phyloP scores from a whole-genome alignment of 35 echinoderm and acorn worm species.

The Lytechinus variegatus region DNA sequence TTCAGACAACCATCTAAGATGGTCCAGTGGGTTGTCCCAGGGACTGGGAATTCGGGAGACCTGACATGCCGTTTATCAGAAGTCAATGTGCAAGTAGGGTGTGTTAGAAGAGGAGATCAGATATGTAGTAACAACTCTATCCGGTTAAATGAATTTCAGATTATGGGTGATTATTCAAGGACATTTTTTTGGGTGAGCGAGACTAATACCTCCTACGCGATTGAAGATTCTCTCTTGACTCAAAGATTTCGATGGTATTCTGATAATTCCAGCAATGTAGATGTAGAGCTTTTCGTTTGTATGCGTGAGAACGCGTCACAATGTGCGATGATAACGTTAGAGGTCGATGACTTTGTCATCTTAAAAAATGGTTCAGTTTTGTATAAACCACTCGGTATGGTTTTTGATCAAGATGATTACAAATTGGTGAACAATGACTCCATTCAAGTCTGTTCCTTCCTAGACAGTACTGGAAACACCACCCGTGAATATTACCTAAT shows the following conservation, averaged over 20 bases:
- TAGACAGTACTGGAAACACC: background rate
- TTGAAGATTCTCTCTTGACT: background rate
- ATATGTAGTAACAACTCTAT: background rate
- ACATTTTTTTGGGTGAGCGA: background rate
- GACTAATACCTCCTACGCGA: background rate
- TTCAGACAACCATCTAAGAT: background rate
- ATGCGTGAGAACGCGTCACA: background rate
- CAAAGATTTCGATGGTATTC: background rate
- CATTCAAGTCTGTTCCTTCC: constrained; percentile 28
- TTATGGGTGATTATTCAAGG: background rate
- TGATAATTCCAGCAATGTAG: background rate
- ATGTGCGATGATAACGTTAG: constrained; percentile 2
- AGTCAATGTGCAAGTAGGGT: background rate
- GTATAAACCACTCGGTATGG: background rate
- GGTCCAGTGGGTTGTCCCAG: background rate
- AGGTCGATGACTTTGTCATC: background rate
- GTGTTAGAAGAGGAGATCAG: background rate
- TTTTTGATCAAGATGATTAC: background rate
- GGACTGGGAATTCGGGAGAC: background rate
- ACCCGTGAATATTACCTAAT: background rate
- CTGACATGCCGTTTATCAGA: background rate
- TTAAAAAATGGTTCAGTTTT: background rate
- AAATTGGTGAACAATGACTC: background rate
- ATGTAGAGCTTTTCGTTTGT: background rate
- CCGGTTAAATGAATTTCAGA: background rate